Conservation (phyloP, 35 echinoderm and acorn worm species). For the Acanthaster planci region DNA sequence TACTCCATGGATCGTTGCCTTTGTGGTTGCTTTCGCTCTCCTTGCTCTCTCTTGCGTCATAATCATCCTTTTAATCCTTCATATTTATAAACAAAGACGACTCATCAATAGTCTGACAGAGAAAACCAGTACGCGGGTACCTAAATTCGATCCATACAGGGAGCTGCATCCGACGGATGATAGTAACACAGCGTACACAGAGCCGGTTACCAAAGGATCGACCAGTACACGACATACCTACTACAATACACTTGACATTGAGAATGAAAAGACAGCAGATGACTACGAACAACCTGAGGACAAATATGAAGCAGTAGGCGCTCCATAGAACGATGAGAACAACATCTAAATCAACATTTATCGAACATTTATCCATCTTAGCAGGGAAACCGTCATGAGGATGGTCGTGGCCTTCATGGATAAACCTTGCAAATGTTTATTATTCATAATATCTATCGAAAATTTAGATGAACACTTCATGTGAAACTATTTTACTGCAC, state of each 20-base stretch:
- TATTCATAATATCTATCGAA: too few relatives aligned
- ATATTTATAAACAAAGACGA: not conserved
- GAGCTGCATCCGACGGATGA: constrained; percentile 1
- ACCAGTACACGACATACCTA: not conserved
- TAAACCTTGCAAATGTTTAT: too few relatives aligned
- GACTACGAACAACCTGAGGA: not conserved
- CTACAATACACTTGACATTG: not conserved
- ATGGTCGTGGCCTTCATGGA: too few relatives aligned
- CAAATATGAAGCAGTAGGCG: too few relatives aligned
- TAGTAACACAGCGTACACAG: not conserved
- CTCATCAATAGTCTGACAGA: not conserved
- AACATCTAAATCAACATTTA: too few relatives aligned
- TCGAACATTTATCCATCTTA: too few relatives aligned
- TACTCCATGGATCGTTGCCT: not conserved
- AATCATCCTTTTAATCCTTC: not conserved
- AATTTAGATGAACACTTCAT: too few relatives aligned
- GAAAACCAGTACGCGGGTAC: not conserved
- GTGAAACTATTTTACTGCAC: too few relatives aligned
- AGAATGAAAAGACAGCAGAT: not conserved
- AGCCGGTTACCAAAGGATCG: not conserved
- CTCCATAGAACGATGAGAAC: too few relatives aligned
- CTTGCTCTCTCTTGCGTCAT: not conserved
- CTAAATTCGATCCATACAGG: not conserved
- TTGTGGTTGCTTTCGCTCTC: not conserved
- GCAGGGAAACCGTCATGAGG: too few relatives aligned